Evolutionary conservation across 2,888 invertebrate species (phyloP).

Genomic region (Empis livida): DNA sequence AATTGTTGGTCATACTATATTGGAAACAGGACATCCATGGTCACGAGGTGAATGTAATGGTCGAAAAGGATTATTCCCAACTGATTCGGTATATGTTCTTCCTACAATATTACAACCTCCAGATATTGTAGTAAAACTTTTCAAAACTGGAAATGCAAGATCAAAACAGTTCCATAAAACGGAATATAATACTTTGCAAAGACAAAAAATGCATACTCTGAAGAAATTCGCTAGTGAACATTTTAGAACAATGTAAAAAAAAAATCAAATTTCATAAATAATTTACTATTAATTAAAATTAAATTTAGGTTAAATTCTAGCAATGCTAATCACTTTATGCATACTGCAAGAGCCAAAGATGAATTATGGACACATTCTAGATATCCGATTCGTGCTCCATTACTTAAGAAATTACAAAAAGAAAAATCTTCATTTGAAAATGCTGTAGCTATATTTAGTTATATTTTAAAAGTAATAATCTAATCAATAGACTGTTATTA

Average conservation of each 20-base stretch:
- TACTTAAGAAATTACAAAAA: constrained; percentile 59
- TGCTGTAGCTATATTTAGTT: constrained; percentile 60
- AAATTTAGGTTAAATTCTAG: too few relatives aligned
- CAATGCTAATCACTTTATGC: too few relatives aligned
- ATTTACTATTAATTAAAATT: too few relatives aligned
- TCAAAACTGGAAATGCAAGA: constrained; percentile 34
- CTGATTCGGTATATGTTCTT: constrained; percentile 74
- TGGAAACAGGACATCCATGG: constrained; percentile 45
- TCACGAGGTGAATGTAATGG: constrained; percentile 58
- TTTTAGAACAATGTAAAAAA: constrained; percentile 43
- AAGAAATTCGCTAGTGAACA: constrained; percentile 72
- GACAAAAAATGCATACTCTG: constrained; percentile 66
- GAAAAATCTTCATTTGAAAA: constrained; percentile 59
- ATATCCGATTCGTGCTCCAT: constrained; percentile 70
- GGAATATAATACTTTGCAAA: constrained; percentile 45
- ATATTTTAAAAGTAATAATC: constrained; percentile 53
- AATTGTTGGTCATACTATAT: constrained; percentile 58
- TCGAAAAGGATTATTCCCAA: constrained; percentile 69
- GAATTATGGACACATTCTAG: constrained; percentile 65
- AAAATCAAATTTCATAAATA: background rate
- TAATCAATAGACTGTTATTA: background rate
- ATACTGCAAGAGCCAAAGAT: too few relatives aligned
- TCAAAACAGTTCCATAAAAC: constrained; percentile 14
- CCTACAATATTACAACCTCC: constrained; percentile 70
- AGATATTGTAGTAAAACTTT: constrained; percentile 47